Percentiles rank a stretch among this genome's conserved stretches.
These are phyloP conservation scores for Pandemis cinnamomeana DNA, from an alignment of 2,888 invertebrate species.

Conservation along the genomic window DNA sequence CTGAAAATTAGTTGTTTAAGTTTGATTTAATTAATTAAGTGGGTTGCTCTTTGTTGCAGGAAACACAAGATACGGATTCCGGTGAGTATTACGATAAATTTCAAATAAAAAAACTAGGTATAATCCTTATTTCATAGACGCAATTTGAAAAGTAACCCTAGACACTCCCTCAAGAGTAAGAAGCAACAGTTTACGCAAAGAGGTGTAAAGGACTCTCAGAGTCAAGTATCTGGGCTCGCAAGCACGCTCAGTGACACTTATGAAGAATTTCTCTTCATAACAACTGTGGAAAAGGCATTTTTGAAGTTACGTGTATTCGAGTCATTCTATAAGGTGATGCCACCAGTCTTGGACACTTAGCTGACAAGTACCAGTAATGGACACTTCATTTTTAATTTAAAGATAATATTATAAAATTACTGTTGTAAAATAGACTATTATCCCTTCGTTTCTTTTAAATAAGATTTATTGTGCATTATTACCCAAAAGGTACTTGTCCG, in stretches of 20 bases:
- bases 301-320: not conserved
- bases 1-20: slow-evolving; percentile 43
- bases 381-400: no score
- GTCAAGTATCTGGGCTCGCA: slow-evolving; percentile 8
- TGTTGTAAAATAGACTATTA: not conserved
- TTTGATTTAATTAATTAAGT: slow-evolving; percentile 16
- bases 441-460: no score
- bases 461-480: no score
- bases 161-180: not conserved
- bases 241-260: slow-evolving; percentile 15
- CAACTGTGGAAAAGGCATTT: not conserved
- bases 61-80: slow-evolving; percentile 68
- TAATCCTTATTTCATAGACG: not conserved
- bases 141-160: slow-evolving; percentile 14
- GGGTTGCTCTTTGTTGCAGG: slow-evolving; percentile 70
- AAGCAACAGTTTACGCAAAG: slow-evolving; percentile 31
- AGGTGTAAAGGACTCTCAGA: slow-evolving; percentile 11
- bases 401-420: not conserved
- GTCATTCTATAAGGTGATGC: no score
- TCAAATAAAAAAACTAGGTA: no score
- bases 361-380: no score
- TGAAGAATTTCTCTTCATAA: slow-evolving; percentile 3
- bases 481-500: no score
- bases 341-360: no score
- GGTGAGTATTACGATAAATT: slow-evolving; percentile 60